Base-by-base conservation (phyloP, 1,140 invertebrate species). In the Drosophila orosa region DNA sequence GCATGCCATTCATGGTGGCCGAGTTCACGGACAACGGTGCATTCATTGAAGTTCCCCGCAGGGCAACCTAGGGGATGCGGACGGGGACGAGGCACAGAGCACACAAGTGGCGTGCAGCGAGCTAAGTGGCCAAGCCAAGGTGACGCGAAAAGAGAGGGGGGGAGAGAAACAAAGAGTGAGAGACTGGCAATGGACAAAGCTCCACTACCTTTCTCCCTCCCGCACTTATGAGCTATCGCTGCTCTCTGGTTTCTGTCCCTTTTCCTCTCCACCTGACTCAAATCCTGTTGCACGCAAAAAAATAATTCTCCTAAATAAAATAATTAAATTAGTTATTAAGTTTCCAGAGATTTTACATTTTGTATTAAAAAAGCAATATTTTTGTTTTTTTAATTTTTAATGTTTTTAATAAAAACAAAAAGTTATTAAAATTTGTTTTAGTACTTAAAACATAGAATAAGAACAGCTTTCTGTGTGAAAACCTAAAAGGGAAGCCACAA, bases 21-120 rank as follows among this genome's bases (percentile, higher is more conserved):
- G 82, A 86, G 83, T 86, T 86, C 83, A 86, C 75, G 83, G 83
- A 76, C 81, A 56, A 61, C 33, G 56, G 54, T 48, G 40, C 78
- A 77, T 87, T 86, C 83, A 86, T 86, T 86, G 83, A 86, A 86
- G 83, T 80, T 78, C 80, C 39, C 40, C 57, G 47, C 42, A 73
- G 73, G 69, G 48, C 68, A 73, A 19, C 54, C 27, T 31, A 35
- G 37, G 37, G 42, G 44, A 6, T 24, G 27, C n/a, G 24, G 45
- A 61, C 35, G 25, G 39, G 19, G 27, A 12, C 4, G 6, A 17
- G 33, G 17, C 33, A n/a, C 9, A 27, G 24, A 25, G 47, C 37
- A 72, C n/a, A 58, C 72, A 79, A 71, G 77, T 54, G 57, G 55
- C 75, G 50, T 68, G 74, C 71, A 50, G 17, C 45, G 60, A 68